Evolutionary conservation across 2,113 vertebrate genomes (phyloP).

Genomic region (Crotalus tigris): DNA sequence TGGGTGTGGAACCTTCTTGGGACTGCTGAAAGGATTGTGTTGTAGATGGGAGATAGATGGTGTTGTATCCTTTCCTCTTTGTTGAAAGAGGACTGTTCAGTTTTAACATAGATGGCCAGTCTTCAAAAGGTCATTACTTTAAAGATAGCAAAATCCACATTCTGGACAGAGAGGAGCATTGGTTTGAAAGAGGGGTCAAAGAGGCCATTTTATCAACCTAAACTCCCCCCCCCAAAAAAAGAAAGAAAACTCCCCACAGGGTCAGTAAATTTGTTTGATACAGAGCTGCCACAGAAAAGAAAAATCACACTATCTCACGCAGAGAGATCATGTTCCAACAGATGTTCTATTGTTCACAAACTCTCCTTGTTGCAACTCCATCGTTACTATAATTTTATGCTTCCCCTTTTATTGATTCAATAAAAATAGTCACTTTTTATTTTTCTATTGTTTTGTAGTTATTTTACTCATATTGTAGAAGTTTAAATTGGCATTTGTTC

Average conservation of each 20-base stretch:
- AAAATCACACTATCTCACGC: neutral
- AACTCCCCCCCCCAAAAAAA: neutral
- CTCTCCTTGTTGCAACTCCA: neutral
- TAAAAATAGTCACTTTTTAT: neutral
- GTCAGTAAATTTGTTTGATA: neutral
- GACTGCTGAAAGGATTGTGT: neutral
- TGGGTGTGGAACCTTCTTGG: neutral
- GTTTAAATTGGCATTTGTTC: neutral
- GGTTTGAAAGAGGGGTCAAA: neutral
- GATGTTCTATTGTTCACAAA: neutral
- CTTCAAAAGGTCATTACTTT: neutral
- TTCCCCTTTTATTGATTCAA: neutral
- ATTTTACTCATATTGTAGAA: neutral
- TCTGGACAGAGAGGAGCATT: neutral
- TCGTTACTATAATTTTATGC: neutral
- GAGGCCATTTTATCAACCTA: neutral
- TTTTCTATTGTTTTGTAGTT: neutral
- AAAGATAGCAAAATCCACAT: neutral
- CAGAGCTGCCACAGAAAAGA: neutral
- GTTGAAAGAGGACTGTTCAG: neutral
- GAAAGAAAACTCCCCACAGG: neutral
- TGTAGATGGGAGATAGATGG: neutral
- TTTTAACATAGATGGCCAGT: neutral
- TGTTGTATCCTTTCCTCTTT: neutral
- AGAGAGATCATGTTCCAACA: neutral